Evolutionary conservation across 2,888 invertebrate species (phyloP), one percentile per base, ranked within the genome.

Genomic region (Peribatodes rhomboidaria): DNA sequence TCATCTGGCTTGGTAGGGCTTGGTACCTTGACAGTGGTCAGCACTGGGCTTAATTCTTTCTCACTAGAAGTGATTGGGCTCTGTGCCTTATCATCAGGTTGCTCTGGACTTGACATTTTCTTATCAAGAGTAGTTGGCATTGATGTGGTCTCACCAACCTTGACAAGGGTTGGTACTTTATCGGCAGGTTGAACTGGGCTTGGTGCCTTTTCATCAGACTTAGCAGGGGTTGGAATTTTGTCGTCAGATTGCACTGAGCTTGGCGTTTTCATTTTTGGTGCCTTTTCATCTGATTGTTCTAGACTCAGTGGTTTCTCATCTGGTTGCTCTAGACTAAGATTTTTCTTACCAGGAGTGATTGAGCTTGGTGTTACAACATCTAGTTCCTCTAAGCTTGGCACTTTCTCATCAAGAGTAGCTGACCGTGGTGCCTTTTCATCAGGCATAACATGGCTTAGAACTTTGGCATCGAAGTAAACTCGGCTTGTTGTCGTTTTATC

Each of bases 131-230:
- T n/a, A n/a, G n/a, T n/a, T 2, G 22, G 10, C 2, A 20, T 1
- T n/a, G 37, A 13, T 8, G 37, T 61, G 1, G 33, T 61, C 0
- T 64, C 49, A 0, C 62, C 42, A 0, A 1, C 10, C 18, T 14
- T 54, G 0, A 42, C 14, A 0, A 60, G 61, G 11, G 67, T 72
- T 0, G 67, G 54, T 14, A n/a, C 57, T 70, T 52, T 35, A 0
- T 72, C 71, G 1, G 46, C 55, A 0, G 16, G 16, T 9, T 63
- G 55, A 0, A 9, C 8, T 0, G 64, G 64, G 16, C 61, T 72
- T 2, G 58, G 42, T n/a, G 42, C 61, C 13, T 68, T 73, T 0
- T 69, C 63, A 3, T 61, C 60, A 0, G 37, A 39, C 13, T 50
- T 13, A n/a, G 13, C 16, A 14, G 63, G 55, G 11, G 56, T 69